These are phyloP conservation scores for Epinephelus cyanopodus DNA, from an alignment of 2,113 vertebrate species.

Conservation along the genomic window DNA sequence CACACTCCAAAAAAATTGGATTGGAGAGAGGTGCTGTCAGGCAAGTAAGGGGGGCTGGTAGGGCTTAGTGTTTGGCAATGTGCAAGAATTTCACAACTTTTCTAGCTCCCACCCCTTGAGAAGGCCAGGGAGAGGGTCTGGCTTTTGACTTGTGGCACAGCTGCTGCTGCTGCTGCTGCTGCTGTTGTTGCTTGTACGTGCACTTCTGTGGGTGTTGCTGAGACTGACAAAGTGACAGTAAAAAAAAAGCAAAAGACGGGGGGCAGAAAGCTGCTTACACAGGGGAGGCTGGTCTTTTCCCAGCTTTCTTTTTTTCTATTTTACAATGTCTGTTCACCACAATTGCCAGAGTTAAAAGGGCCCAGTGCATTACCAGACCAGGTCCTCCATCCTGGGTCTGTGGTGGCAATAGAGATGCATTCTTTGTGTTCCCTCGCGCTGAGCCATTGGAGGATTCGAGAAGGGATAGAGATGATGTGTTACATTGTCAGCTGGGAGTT, in stretches of 20 bases:
- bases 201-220: slow-evolving; percentile 61
- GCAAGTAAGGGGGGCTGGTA: slow-evolving; percentile 45
- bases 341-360: slow-evolving; percentile 35
- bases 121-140: slow-evolving; percentile 70
- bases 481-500: slow-evolving; percentile 19
- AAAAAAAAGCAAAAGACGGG: slow-evolving; percentile 23
- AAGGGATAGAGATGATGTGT: slow-evolving; percentile 6
- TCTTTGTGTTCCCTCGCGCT: slow-evolving; percentile 27
- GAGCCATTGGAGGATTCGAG: slow-evolving; percentile 21
- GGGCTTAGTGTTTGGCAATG: slow-evolving; percentile 75
- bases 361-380: slow-evolving; percentile 36
- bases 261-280: slow-evolving; percentile 36
- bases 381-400: slow-evolving; percentile 14
- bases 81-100: slow-evolving; percentile 82
- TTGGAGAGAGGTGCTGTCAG: slow-evolving; percentile 58
- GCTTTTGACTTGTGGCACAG: slow-evolving; percentile 77
- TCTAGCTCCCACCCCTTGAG: slow-evolving; percentile 71
- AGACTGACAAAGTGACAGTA: slow-evolving; percentile 47
- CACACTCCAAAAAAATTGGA: slow-evolving; percentile 28
- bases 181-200: slow-evolving; percentile 58
- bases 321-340: slow-evolving; percentile 31
- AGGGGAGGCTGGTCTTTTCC: slow-evolving; percentile 36
- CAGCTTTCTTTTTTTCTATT: slow-evolving; percentile 7
- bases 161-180: slow-evolving; percentile 65
- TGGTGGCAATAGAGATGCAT: slow-evolving; percentile 21